Conservation (phyloP, 2,888 invertebrate species). For the Cerastoderma edule region DNA sequence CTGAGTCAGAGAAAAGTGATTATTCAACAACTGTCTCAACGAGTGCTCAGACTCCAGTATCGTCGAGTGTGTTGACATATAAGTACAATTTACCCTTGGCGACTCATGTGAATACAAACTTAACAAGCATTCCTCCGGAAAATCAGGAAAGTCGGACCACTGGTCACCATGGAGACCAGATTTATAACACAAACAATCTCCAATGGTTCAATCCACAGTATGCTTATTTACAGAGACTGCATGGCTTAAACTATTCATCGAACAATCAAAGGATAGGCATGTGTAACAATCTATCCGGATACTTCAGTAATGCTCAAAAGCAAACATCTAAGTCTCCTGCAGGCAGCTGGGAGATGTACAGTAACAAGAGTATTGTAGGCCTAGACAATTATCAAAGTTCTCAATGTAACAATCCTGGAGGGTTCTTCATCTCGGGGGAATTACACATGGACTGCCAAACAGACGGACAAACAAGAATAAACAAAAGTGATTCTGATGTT, state of each 20-base stretch:
- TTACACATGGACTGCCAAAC: conserved; percentile 41
- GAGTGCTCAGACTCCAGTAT: conserved; percentile 31
- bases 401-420: conserved; percentile 36
- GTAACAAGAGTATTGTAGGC: conserved; percentile 44
- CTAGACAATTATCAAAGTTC: conserved; percentile 35
- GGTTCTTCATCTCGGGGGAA: conserved; percentile 37
- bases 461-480: conserved; percentile 24
- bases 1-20: conserved; percentile 60
- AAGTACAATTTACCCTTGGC: conserved; percentile 46
- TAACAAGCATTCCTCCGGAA: conserved; percentile 68
- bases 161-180: conserved; percentile 34
- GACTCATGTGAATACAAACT: conserved; percentile 68
- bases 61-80: conserved; percentile 35
- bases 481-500: conserved; percentile 27
- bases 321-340: conserved; percentile 28
- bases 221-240: conserved; percentile 51
- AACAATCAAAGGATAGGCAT: conserved; percentile 33
- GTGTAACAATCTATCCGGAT: conserved; percentile 38
- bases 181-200: conserved; percentile 51
- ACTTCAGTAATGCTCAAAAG: conserved; percentile 34
- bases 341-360: conserved; percentile 38
- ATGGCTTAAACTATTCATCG: conserved; percentile 37
- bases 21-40: conserved; percentile 46
- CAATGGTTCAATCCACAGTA: conserved; percentile 57
- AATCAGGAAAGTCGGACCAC: conserved; percentile 38